Evolutionary conservation across 1,140 invertebrate genomes (phyloP).

Genomic region (Lepidurus arcticus): DNA sequence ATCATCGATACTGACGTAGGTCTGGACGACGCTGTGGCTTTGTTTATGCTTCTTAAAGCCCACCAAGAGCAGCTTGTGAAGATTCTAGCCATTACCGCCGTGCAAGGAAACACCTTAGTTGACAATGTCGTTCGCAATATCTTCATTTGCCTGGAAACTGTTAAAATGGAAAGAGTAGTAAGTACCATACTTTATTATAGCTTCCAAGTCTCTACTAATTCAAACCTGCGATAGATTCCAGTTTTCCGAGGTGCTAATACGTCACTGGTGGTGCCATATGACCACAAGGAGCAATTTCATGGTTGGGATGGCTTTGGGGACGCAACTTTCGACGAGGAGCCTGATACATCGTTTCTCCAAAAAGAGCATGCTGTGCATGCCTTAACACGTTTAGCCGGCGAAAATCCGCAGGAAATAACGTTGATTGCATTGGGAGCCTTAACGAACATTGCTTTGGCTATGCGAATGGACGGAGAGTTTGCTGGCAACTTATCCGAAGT

Average conservation of each 20-base stretch:
- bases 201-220: background rate
- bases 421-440: constrained; percentile 55
- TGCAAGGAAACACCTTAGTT: constrained; percentile 56
- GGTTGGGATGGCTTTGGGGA: constrained; percentile 43
- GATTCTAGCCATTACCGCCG: constrained; percentile 57
- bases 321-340: constrained; percentile 31
- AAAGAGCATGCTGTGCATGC: constrained; percentile 40
- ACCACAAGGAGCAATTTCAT: constrained; percentile 39
- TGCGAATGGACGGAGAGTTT: constrained; percentile 51
- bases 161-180: constrained; percentile 39
- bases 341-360: constrained; percentile 35
- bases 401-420: constrained; percentile 46
- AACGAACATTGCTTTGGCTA: constrained; percentile 57
- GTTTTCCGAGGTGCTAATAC: constrained; percentile 55
- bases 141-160: constrained; percentile 35
- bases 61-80: constrained; percentile 45
- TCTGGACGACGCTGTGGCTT: constrained; percentile 41
- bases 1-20: constrained; percentile 44
- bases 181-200: constrained; percentile 5
- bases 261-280: constrained; percentile 46
- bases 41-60: constrained; percentile 39
- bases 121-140: constrained; percentile 38
- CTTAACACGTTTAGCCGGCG: constrained; percentile 42
- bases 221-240: constrained; percentile 52
- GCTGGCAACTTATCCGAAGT: constrained; percentile 48